A percentile compares a stretch with the other conserved stretches of the same genome.
phyloP scores from a whole-genome alignment of 2,797 vertebrate genomes.

The Halcyon leucocephala region DNA sequence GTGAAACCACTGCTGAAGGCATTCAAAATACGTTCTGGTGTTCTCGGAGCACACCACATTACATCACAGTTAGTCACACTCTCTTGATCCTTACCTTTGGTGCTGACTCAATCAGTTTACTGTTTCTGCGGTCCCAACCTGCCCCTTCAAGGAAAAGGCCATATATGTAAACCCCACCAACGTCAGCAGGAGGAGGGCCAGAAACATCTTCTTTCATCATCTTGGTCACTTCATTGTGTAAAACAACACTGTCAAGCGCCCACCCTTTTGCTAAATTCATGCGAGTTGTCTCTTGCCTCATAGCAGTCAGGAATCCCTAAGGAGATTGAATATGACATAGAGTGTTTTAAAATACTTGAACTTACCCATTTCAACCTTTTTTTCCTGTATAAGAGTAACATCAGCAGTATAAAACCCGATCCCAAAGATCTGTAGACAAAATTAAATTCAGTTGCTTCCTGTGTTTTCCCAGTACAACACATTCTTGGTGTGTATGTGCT shows the following conservation, averaged over 20 bases:
- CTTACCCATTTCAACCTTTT: not conserved
- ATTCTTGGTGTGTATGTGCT: not conserved
- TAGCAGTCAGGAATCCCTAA: conserved; percentile 87
- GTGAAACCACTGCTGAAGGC: not conserved
- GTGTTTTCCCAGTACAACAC: not conserved
- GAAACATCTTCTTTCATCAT: conserved; percentile 87
- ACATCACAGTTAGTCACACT: not conserved
- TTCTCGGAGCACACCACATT: not conserved
- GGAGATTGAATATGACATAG: not conserved
- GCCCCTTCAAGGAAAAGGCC: conserved; percentile 87
- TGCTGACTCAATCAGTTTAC: conserved; percentile 78
- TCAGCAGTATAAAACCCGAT: not conserved
- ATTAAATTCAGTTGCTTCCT: not conserved
- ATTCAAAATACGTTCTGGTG: not conserved
- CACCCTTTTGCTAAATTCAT: conserved; percentile 84
- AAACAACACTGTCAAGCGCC: conserved; percentile 84
- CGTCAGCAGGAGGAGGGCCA: conserved; percentile 81
- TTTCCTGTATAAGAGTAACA: not conserved
- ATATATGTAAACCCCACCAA: conserved; percentile 86
- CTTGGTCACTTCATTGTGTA: conserved; percentile 86
- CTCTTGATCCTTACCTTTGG: conserved; percentile 77
- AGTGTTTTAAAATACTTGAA: not conserved
- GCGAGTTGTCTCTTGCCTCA: conserved; percentile 87
- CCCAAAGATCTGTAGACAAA: not conserved
- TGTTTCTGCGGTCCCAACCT: conserved; percentile 84